Base-by-base conservation (phyloP, 2,888 invertebrate genomes). In the Rhabditoides inermis region DNA sequence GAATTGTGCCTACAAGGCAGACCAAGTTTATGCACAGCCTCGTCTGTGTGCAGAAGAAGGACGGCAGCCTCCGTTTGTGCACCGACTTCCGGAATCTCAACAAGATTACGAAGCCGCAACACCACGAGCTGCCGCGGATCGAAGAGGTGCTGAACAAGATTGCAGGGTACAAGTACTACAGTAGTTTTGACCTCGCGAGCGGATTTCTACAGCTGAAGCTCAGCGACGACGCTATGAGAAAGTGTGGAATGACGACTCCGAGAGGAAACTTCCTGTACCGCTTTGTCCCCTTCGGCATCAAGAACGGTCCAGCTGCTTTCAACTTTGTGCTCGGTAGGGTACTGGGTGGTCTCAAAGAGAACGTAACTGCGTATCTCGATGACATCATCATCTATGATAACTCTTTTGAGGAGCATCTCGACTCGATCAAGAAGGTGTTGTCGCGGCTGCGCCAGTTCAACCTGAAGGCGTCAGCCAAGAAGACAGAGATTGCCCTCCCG, bases 1-100 rank as follows among this genome's bases (percentile, higher is more conserved):
- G n/a, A n/a, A n/a, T n/a, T n/a, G n/a, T n/a, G n/a, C n/a, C n/a
- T n/a, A n/a, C n/a, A n/a, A n/a, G n/a, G n/a, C n/a, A n/a, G n/a
- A n/a, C n/a, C n/a, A n/a, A n/a, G n/a, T n/a, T n/a, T n/a, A n/a
- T n/a, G n/a, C n/a, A n/a, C n/a, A n/a, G n/a, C n/a, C n/a, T n/a
- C n/a, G n/a, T n/a, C n/a, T n/a, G n/a, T n/a, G 58, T 62, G 10
- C 48, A 48, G 22, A 68, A 65, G 45, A 68, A 68, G 35, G 61
- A 61, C 45, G 67, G 67, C 2, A 41, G 49, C 0, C 42, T 68
- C 0, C 22, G 66, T 37, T 55, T 59, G 0, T 67, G 66, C 28
- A 39, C 68, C 1, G 66, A 66, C 35, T 64, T 64, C 28, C 28
- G 65, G 2, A 47, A 49, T 27, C 40, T 61, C 0, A 66, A 66